These are phyloP conservation scores for Clepsis dumicolana DNA, from an alignment of 2,888 invertebrate species.

Conservation along the genomic window DNA sequence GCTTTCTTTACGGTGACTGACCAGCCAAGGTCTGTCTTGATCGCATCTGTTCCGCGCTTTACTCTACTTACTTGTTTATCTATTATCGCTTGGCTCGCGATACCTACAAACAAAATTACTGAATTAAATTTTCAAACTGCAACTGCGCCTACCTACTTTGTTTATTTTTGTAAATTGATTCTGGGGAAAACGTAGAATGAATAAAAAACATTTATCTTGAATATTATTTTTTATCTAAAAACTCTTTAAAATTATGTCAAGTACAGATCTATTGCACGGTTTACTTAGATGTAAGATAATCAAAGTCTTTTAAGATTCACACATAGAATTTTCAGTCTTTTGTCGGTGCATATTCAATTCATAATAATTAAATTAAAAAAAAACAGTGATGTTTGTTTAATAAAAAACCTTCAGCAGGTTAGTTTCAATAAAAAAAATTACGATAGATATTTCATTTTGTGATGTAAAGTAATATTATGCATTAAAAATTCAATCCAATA, in stretches of 20 bases:
- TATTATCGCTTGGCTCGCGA: constrained; percentile 47
- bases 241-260: not conserved
- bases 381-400: not conserved
- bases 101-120: constrained; percentile 59
- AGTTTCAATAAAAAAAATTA: not conserved
- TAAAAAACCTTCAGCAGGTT: not conserved
- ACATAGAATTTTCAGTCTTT: constrained; percentile 12
- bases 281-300: not conserved
- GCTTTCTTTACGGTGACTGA: constrained; percentile 3
- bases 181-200: not conserved
- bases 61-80: constrained; percentile 36
- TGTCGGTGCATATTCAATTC: not conserved
- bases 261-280: constrained; percentile 10
- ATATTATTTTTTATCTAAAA: constrained; percentile 3
- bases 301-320: not conserved
- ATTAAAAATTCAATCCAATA: not conserved
- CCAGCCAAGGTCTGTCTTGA: constrained; percentile 7
- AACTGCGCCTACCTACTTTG: not conserved
- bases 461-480: not conserved
- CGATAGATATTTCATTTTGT: not conserved
- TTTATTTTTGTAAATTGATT: not conserved
- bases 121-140: constrained; percentile 42
- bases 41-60: constrained; percentile 19
- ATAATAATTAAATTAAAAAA: not conserved
- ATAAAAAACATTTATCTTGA: constrained; percentile 11